phyloP scores from a whole-genome alignment of 1,140 invertebrate species.

The Onthophagus taurus region DNA sequence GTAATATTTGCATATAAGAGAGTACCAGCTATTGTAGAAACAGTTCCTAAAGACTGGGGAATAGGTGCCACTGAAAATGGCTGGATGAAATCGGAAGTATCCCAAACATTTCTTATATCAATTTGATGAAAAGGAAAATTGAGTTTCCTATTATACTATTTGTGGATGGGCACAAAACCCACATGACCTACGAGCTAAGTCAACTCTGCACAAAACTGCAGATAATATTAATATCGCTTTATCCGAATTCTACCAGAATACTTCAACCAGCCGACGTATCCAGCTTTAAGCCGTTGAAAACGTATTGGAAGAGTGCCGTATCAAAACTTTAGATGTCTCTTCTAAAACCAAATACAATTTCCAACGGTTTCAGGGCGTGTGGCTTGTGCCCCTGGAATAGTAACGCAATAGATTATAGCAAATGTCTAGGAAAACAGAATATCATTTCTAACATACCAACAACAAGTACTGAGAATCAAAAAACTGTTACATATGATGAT shows the following conservation, averaged over 20 bases:
- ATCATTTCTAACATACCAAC: not conserved
- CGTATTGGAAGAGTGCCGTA: slow-evolving; percentile 26
- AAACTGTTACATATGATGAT: slow-evolving; percentile 1
- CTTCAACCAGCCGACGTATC: slow-evolving; percentile 35
- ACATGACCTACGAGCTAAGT: slow-evolving; percentile 22
- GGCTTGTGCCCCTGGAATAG: slow-evolving; percentile 20
- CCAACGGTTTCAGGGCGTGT: slow-evolving; percentile 22
- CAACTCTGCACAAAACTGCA: slow-evolving; percentile 20
- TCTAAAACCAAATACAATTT: too few species aligned
- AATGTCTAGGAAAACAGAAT: slow-evolving; percentile 18
- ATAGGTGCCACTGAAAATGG: too few species aligned
- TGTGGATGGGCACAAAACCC: slow-evolving; percentile 28
- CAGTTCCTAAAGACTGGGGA: too few species aligned
- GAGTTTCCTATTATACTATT: too few species aligned
- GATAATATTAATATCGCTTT: slow-evolving; percentile 11
- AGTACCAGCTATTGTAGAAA: too few species aligned
- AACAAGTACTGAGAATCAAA: too few species aligned
- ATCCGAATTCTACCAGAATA: slow-evolving; percentile 13
- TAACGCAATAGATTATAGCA: slow-evolving; percentile 20
- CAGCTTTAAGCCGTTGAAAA: slow-evolving; percentile 31
- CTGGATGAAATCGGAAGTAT: too few species aligned
- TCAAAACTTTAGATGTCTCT: slow-evolving; percentile 15
- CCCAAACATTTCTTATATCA: too few species aligned
- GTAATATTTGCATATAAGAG: too few species aligned
- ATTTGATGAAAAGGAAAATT: too few species aligned